A percentile compares a stretch with the other conserved stretches of the same genome.
These are phyloP conservation scores for Neosilurus hyrtlii DNA, from an alignment of 2,797 vertebrate species.

Conservation along the genomic window DNA sequence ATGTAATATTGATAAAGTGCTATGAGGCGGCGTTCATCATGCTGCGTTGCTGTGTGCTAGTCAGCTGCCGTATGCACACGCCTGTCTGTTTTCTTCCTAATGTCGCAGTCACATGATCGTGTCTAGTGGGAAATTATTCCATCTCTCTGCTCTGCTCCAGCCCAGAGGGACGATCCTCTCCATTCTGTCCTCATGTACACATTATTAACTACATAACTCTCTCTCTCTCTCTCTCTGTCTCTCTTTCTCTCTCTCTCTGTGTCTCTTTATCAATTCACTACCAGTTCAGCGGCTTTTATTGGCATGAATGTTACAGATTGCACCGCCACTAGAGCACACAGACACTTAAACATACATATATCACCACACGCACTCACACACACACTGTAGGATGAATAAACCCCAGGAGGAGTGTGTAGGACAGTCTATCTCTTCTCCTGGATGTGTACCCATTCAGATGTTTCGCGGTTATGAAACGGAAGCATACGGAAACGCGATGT, in stretches of 20 bases:
- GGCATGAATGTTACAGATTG: slow-evolving; percentile 16
- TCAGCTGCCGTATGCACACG: slow-evolving; percentile 16
- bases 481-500: not conserved
- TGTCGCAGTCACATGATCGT: slow-evolving; percentile 44
- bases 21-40: slow-evolving; percentile 14
- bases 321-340: not conserved
- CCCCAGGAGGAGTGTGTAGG: not conserved
- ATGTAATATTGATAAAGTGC: slow-evolving; percentile 40
- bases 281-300: slow-evolving; percentile 15
- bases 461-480: not conserved
- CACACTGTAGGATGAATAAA: not conserved
- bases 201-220: slow-evolving; percentile 39
- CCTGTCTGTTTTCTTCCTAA: slow-evolving; percentile 31
- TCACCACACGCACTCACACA: not conserved
- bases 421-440: not conserved
- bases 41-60: not conserved
- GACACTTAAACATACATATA: slow-evolving; percentile 2
- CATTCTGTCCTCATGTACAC: slow-evolving; percentile 26
- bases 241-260: not conserved
- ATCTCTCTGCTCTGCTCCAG: slow-evolving; percentile 23
- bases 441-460: not conserved
- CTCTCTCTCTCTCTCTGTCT: not conserved
- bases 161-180: slow-evolving; percentile 32
- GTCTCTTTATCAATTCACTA: slow-evolving; percentile 10
- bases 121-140: slow-evolving; percentile 40